A percentile compares a stretch with the other conserved stretches of the same genome.
phyloP scores from a whole-genome alignment of 2,113 vertebrate genomes.

The Grallaria varia region DNA sequence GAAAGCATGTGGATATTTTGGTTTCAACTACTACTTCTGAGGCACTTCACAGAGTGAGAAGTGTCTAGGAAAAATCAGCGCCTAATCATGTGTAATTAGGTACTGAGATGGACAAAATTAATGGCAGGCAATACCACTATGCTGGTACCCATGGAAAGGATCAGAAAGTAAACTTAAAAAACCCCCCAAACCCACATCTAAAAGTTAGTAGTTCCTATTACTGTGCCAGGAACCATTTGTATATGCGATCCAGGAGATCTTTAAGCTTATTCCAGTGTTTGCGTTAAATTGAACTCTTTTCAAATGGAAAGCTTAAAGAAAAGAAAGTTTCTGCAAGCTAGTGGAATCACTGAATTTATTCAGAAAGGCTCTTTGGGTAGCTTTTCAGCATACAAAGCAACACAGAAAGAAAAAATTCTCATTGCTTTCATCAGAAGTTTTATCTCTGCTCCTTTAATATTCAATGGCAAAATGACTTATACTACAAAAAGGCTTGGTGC shows the following conservation, averaged over 20 bases:
- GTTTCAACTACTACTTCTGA: not conserved
- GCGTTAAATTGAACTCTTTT: slow-evolving; percentile 5
- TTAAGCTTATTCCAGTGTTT: slow-evolving; percentile 39
- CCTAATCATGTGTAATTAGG: not conserved
- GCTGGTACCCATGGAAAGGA: not conserved
- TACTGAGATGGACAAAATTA: not conserved
- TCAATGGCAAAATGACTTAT: slow-evolving; percentile 5
- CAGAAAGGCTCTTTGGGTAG: slow-evolving; percentile 9
- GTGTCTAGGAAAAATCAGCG: not conserved
- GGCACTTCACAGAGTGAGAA: not conserved
- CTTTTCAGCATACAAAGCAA: slow-evolving; percentile 38
- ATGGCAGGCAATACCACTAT: not conserved
- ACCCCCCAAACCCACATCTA: accelerated
- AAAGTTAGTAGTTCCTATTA: not conserved
- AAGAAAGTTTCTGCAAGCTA: slow-evolving; percentile 11
- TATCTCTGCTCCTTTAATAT: slow-evolving; percentile 16
- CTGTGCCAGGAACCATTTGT: not conserved
- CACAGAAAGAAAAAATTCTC: not conserved
- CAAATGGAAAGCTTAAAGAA: slow-evolving; percentile 29
- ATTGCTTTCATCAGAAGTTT: slow-evolving; percentile 53
- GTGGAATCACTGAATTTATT: slow-evolving; percentile 1
- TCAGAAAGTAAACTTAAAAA: not conserved
- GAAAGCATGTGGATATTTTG: not conserved
- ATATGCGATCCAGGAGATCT: not conserved
- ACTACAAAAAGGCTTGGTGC: slow-evolving; percentile 6